phyloP scores from a whole-genome alignment of 2,888 invertebrate genomes.

The Escarpia spicata region DNA sequence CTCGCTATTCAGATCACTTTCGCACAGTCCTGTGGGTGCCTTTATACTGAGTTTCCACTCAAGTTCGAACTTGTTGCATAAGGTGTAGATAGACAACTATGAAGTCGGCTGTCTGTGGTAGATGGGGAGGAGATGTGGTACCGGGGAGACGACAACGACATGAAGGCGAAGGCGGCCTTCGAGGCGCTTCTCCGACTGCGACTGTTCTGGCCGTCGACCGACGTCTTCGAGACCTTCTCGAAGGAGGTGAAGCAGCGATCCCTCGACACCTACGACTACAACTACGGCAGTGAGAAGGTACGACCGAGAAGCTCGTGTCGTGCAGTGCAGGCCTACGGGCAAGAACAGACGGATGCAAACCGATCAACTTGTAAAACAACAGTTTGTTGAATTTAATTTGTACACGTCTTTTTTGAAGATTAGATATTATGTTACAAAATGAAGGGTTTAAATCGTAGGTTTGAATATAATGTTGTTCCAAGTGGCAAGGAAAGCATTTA shows the following conservation, averaged over 20 bases:
- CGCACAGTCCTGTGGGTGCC: too few species aligned
- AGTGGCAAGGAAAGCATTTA: too few species aligned
- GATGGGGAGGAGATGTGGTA: conserved; percentile 80
- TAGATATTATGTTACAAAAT: too few species aligned
- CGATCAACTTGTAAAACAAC: too few species aligned
- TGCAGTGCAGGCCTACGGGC: not conserved
- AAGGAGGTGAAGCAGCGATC: conserved; percentile 59
- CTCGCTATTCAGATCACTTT: too few species aligned
- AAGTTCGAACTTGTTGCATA: not conserved
- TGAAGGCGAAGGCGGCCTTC: conserved; percentile 68
- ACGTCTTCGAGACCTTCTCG: conserved; percentile 55
- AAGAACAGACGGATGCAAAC: too few species aligned
- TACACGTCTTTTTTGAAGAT: too few species aligned
- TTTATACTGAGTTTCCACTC: not conserved
- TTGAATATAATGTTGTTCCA: too few species aligned
- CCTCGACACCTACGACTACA: conserved; percentile 51
- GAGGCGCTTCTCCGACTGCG: conserved; percentile 63
- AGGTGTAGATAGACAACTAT: too few species aligned
- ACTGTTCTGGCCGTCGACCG: conserved; percentile 59
- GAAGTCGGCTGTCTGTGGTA: not conserved
- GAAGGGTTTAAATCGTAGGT: too few species aligned
- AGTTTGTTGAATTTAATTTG: too few species aligned
- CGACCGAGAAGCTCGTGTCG: not conserved
- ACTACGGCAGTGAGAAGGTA: conserved; percentile 62
- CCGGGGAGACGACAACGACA: conserved; percentile 79